A percentile compares a stretch with the other conserved stretches of the same genome.
phyloP scores from a whole-genome alignment of 1,140 invertebrate species.

The Drosophila pseudoobscura region DNA sequence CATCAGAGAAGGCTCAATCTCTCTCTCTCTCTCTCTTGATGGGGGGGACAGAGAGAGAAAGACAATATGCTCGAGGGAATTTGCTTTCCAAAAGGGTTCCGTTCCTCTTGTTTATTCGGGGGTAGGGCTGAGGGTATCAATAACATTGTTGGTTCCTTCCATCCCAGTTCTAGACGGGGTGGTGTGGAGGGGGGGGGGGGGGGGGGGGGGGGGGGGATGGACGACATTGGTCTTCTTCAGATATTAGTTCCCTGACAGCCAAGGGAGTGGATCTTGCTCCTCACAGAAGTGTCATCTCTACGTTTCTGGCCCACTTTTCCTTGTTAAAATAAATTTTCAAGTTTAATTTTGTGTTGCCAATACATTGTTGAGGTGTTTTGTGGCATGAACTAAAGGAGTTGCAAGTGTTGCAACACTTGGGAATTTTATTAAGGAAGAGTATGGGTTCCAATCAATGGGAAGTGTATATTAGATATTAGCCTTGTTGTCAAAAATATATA shows the following conservation, averaged over 20 bases:
- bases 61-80: slow-evolving; percentile 59
- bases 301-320: slow-evolving; percentile 5
- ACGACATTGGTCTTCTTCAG: slow-evolving; percentile 27
- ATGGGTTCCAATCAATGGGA: too few relatives aligned
- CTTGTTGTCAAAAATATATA: too few relatives aligned
- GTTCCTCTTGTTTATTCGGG: slow-evolving; percentile 56
- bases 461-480: too few relatives aligned
- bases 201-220: not conserved
- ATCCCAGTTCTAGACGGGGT: not conserved
- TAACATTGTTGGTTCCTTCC: slow-evolving; percentile 62
- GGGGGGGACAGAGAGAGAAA: slow-evolving; percentile 29
- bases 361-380: slow-evolving; percentile 28
- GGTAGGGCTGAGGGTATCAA: slow-evolving; percentile 61
- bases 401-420: too few relatives aligned
- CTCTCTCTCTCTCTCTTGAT: slow-evolving; percentile 11
- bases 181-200: not conserved
- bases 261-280: slow-evolving; percentile 44
- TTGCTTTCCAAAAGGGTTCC: slow-evolving; percentile 57
- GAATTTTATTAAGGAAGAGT: too few relatives aligned
- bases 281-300: not conserved
- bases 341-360: slow-evolving; percentile 48
- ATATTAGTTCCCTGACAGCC: slow-evolving; percentile 66
- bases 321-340: slow-evolving; percentile 63
- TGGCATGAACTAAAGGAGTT: not conserved
- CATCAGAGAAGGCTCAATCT: slow-evolving; percentile 44